phyloP scores from a whole-genome alignment of 2,797 vertebrate genomes.

The Tolypeutes matacus region DNA sequence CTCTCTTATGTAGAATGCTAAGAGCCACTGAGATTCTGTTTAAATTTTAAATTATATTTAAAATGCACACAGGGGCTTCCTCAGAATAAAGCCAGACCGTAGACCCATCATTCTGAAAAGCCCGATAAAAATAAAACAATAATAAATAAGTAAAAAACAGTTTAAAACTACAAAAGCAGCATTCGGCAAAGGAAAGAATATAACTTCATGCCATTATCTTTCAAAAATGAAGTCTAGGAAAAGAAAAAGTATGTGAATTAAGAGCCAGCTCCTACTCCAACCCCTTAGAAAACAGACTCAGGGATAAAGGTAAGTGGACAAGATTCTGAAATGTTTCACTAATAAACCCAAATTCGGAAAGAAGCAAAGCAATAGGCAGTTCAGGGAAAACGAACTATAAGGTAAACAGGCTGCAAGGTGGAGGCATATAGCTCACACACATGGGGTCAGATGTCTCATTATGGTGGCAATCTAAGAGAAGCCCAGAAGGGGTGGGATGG shows the following conservation, averaged over 20 bases:
- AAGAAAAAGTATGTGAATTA: not conserved
- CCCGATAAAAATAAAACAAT: not conserved
- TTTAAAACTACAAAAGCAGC: not conserved
- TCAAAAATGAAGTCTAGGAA: not conserved
- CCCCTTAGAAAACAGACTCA: not conserved
- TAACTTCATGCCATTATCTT: no score
- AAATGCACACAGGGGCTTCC: not conserved
- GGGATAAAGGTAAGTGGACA: not conserved
- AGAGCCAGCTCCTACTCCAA: not conserved
- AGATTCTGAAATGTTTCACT: not conserved
- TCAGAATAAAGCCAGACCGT: not conserved
- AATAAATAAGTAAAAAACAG: not conserved
- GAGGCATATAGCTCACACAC: accelerated
- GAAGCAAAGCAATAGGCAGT: not conserved
- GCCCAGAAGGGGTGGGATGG: not conserved
- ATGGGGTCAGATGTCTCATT: accelerated
- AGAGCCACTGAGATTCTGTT: no score
- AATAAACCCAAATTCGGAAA: not conserved
- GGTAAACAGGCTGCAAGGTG: accelerated
- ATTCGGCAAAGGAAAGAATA: not conserved
- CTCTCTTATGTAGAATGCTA: no score
- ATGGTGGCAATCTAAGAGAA: accelerated
- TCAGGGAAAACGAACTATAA: not conserved
- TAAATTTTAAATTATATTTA: not conserved
- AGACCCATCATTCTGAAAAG: not conserved